Evolutionary conservation across 1,140 invertebrate genomes (phyloP).

Genomic region (Argopecten irradians): DNA sequence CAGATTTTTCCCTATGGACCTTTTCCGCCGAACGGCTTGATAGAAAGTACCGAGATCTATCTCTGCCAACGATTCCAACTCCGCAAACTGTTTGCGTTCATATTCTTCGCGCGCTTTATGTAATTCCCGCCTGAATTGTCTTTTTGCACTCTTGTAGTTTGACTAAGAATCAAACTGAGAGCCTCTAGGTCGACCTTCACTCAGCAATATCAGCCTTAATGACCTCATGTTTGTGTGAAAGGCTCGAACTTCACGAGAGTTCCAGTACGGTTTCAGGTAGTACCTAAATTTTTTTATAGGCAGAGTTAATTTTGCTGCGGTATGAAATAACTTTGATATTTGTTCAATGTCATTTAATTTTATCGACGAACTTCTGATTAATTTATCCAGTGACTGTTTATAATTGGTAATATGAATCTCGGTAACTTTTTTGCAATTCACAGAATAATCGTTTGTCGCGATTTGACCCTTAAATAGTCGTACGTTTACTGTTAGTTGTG

Average conservation of each 20-base stretch:
- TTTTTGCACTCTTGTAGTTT: neutral
- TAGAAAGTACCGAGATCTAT: neutral
- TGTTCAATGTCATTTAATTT: neutral
- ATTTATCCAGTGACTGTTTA: neutral
- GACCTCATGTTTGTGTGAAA: neutral
- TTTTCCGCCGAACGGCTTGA: neutral
- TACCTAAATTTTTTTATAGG: neutral
- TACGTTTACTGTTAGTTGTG: too few relatives aligned
- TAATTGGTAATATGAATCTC: neutral
- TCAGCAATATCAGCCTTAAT: neutral
- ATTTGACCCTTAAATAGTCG: too few relatives aligned
- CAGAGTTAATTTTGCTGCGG: neutral
- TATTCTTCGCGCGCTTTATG: neutral
- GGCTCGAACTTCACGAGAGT: neutral
- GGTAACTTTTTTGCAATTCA: neutral
- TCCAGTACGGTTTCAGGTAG: neutral
- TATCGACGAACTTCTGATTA: neutral
- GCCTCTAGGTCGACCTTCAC: neutral
- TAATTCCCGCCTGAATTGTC: neutral
- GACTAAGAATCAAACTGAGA: neutral
- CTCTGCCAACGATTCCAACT: neutral
- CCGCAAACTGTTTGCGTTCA: neutral
- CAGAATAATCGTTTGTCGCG: neutral
- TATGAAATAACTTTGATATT: neutral
- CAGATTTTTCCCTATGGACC: neutral